Conservation (phyloP, 2,113 vertebrate species). For the Heptranchias perlo region DNA sequence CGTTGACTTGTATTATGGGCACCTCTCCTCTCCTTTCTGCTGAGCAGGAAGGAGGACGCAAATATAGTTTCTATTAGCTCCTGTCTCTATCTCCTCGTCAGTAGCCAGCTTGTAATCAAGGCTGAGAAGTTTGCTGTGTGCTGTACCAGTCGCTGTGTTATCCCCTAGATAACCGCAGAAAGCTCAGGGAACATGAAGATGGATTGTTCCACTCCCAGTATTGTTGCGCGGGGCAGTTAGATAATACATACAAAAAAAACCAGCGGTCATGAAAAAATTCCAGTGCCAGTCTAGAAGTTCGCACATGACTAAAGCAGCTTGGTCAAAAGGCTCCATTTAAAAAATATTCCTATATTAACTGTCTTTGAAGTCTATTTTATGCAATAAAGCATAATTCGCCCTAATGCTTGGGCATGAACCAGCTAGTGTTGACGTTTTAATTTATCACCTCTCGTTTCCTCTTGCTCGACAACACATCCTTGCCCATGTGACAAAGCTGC, state of each 20-base stretch:
- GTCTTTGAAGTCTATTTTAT: conserved; percentile 7
- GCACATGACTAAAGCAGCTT: background rate
- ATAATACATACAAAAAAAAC: background rate
- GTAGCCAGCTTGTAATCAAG: background rate
- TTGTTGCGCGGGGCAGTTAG: background rate
- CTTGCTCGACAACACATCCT: background rate
- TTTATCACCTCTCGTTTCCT: conserved; percentile 17
- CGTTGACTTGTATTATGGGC: background rate
- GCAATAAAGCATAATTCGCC: background rate
- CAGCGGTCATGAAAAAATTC: background rate
- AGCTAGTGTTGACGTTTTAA: background rate
- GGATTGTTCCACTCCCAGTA: background rate
- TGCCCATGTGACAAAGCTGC: background rate
- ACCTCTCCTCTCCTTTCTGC: background rate
- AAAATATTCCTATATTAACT: background rate
- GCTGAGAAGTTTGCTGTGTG: background rate
- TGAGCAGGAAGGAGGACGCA: too few species aligned
- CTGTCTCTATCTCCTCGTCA: background rate
- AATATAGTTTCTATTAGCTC: background rate
- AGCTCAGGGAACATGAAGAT: background rate
- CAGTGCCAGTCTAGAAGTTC: background rate
- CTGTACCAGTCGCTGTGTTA: background rate
- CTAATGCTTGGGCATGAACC: background rate
- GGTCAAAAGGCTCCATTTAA: background rate
- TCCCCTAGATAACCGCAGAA: background rate